Evolutionary conservation across 2,113 vertebrate genomes (phyloP).

Genomic region (Panthera uncia): DNA sequence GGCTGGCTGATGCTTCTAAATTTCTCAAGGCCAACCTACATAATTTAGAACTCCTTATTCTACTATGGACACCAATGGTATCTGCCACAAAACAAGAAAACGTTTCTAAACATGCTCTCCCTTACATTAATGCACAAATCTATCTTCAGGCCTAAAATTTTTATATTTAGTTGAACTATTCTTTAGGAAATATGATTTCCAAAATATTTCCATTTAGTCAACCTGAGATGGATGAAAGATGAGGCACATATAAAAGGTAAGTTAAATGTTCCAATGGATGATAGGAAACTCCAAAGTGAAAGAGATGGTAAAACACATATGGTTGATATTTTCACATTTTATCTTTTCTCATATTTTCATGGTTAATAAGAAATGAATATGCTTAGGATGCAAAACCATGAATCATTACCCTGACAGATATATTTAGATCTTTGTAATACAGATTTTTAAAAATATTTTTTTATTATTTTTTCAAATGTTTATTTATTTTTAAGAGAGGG

Average conservation of each 20-base stretch:
- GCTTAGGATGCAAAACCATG: not conserved
- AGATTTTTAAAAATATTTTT: not conserved
- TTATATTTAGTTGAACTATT: not conserved
- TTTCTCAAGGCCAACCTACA: conserved; percentile 60
- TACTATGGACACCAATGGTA: not conserved
- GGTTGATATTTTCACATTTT: not conserved
- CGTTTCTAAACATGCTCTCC: not conserved
- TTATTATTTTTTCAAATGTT: too few relatives aligned
- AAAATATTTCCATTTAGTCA: not conserved
- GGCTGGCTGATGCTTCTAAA: conserved; percentile 30
- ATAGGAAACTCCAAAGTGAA: not conserved
- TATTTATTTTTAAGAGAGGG: too few relatives aligned
- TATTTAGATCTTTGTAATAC: not conserved
- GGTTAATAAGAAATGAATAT: not conserved
- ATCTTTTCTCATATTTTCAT: not conserved
- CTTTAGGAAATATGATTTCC: not conserved
- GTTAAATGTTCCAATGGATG: not conserved
- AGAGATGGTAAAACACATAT: not conserved
- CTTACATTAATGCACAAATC: not conserved
- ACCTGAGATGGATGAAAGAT: not conserved
- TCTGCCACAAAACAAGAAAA: conserved; percentile 22
- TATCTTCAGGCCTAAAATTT: not conserved
- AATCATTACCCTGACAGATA: not conserved
- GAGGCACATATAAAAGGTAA: not conserved
- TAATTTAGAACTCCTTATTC: conserved; percentile 51